A percentile compares a stretch with the other conserved stretches of the same genome.
Evolutionary conservation across 2,113 vertebrate species (phyloP).

Genomic region (Eublepharis macularius): DNA sequence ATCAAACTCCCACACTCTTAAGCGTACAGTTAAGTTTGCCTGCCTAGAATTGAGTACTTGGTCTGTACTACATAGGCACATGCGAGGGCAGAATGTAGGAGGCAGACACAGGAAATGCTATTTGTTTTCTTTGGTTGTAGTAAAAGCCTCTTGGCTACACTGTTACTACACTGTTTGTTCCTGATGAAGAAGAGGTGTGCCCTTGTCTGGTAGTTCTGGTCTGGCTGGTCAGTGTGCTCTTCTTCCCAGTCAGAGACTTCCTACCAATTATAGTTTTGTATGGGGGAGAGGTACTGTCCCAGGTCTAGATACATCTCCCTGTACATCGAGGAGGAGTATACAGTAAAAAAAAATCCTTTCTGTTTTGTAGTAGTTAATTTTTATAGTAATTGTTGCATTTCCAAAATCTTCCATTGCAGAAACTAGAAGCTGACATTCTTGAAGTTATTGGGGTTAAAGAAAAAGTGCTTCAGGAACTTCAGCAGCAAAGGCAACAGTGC

Average conservation of each 20-base stretch:
- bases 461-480: constrained; percentile 81
- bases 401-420: constrained; percentile 76
- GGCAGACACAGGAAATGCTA: not conserved
- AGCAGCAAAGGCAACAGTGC: constrained; percentile 80
- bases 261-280: too few relatives aligned
- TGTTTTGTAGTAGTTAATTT: not conserved
- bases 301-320: not conserved
- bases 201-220: not conserved
- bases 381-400: constrained; percentile 24
- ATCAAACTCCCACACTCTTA: not conserved
- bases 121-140: not conserved
- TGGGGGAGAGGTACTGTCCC: too few relatives aligned
- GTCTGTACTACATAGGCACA: too few relatives aligned
- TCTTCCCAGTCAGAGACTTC: not conserved
- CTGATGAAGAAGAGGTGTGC: not conserved
- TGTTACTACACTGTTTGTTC: not conserved
- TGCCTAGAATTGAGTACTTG: not conserved
- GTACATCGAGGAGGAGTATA: not conserved
- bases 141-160: not conserved
- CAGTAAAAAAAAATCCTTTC: not conserved
- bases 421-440: constrained; percentile 83
- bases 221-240: not conserved
- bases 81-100: not conserved
- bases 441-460: constrained; percentile 82
- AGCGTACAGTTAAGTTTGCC: not conserved